Percentiles rank a stretch among this genome's conserved stretches.
Evolutionary conservation across 2,888 invertebrate genomes (phyloP).

Genomic region (Odontomyia ornata): DNA sequence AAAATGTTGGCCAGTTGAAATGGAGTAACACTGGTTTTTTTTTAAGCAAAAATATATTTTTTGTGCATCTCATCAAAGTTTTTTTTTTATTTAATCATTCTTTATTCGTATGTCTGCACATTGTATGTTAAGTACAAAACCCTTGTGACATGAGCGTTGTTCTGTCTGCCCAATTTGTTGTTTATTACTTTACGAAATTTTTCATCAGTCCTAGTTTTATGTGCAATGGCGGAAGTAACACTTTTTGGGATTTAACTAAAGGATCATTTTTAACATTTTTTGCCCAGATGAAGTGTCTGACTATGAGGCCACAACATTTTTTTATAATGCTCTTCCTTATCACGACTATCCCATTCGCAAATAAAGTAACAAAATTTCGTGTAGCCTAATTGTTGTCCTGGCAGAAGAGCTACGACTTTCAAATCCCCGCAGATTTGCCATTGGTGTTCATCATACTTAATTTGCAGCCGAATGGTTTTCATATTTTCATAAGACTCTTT

Average conservation of each 20-base stretch:
- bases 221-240: background rate
- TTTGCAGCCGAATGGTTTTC: background rate
- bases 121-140: too few species aligned
- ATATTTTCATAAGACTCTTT: too few species aligned
- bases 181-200: too few species aligned
- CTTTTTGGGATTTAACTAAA: background rate
- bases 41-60: too few species aligned
- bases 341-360: background rate
- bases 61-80: too few species aligned
- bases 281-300: background rate
- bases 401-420: background rate
- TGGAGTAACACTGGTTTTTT: too few species aligned
- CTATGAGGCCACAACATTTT: background rate
- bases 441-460: background rate
- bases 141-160: too few species aligned
- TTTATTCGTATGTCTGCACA: too few species aligned
- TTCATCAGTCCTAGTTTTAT: too few species aligned
- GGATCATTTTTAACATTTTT: background rate
- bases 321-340: background rate
- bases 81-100: too few species aligned
- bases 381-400: background rate
- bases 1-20: too few species aligned
- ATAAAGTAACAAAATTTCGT: conserved; percentile 1
- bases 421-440: conserved; percentile 1
- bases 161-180: too few species aligned